A percentile compares a stretch with the other conserved stretches of the same genome.
These are phyloP conservation scores for Sebastes itinus DNA, from an alignment of 2,797 vertebrate species.

Conservation along the genomic window DNA sequence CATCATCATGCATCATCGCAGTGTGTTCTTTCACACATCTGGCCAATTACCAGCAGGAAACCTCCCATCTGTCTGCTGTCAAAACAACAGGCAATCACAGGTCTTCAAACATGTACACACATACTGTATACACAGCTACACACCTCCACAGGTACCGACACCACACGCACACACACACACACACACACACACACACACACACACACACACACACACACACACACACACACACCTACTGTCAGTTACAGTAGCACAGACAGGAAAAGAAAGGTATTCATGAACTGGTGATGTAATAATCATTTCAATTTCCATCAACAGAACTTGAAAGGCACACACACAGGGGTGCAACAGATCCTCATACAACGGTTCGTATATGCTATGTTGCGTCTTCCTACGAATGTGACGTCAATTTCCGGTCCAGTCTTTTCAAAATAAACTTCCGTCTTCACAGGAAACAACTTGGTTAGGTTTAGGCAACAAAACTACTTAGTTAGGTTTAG, in stretches of 20 bases:
- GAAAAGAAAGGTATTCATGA: neutral
- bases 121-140: neutral
- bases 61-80: slow-evolving; percentile 63
- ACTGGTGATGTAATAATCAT: slow-evolving; percentile 1
- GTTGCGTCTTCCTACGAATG: too few species aligned
- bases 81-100: slow-evolving; percentile 48
- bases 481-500: too few species aligned
- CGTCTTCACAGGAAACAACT: too few species aligned
- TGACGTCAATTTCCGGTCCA: too few species aligned
- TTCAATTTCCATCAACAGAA: neutral
- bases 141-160: neutral
- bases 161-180: neutral
- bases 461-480: too few species aligned
- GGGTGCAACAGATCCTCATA: neutral
- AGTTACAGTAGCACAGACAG: neutral
- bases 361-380: too few species aligned
- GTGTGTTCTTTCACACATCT: slow-evolving; percentile 38
- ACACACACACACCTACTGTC: neutral
- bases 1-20: neutral
- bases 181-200: neutral
- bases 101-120: neutral
- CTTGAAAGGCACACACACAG: neutral
- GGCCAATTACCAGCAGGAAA: slow-evolving; percentile 56
- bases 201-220: neutral
- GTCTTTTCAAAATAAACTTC: too few species aligned